Evolutionary conservation across 2,888 invertebrate genomes (phyloP).

Genomic region (Lasioglossum morio): DNA sequence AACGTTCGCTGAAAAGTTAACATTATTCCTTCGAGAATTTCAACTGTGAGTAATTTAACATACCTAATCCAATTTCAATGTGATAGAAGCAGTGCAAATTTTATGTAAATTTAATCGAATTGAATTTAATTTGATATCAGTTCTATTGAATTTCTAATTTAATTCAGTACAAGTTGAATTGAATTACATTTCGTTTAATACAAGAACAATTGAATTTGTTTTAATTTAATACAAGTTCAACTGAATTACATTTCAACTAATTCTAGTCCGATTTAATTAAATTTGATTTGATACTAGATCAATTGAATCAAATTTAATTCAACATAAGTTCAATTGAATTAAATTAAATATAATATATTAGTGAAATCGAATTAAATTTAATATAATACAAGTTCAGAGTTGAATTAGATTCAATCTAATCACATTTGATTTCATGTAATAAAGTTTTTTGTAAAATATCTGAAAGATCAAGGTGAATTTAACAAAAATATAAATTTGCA

Average conservation of each 20-base stretch:
- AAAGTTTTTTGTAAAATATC: not conserved
- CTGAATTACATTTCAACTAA: no score
- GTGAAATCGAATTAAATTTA: not conserved
- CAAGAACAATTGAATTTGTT: not conserved
- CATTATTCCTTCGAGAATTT: not conserved
- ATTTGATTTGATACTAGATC: no score
- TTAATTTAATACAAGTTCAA: not conserved
- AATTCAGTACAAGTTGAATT: not conserved
- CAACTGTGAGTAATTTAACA: not conserved
- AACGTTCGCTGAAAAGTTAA: not conserved
- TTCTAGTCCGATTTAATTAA: not conserved
- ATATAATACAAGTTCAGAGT: not conserved
- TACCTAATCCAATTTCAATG: not conserved
- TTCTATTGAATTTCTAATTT: not conserved
- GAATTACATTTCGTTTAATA: not conserved
- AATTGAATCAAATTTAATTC: not conserved
- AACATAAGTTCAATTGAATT: no score
- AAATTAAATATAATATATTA: not conserved
- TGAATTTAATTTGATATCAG: not conserved
- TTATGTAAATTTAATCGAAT: not conserved
- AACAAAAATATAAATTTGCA: not conserved
- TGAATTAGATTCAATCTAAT: not conserved
- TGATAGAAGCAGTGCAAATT: not conserved
- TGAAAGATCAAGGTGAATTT: not conserved
- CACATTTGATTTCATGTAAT: not conserved